phyloP scores from a whole-genome alignment of 2,888 invertebrate genomes.

The Tenthredo amoena region DNA sequence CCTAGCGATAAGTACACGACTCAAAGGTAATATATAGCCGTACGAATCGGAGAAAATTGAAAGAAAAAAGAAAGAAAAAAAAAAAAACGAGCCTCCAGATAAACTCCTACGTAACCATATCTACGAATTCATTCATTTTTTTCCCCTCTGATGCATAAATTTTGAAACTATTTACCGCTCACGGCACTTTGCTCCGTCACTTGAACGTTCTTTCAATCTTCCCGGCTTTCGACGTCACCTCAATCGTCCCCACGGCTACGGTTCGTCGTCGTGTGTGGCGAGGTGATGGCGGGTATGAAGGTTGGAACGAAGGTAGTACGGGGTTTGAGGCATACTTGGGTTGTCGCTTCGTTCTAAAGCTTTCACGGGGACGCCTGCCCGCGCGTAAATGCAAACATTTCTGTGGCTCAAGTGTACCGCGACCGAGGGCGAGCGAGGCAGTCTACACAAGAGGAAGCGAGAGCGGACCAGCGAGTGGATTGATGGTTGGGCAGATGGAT shows the following conservation, averaged over 20 bases:
- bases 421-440: slow-evolving; percentile 22
- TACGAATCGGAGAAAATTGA: background rate
- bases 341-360: slow-evolving; percentile 58
- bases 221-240: slow-evolving; percentile 40
- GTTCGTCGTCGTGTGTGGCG: slow-evolving; percentile 8
- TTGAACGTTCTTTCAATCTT: slow-evolving; percentile 51
- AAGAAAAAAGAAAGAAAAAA: background rate
- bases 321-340: slow-evolving; percentile 54
- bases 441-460: slow-evolving; percentile 23
- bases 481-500: slow-evolving; percentile 59
- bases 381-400: slow-evolving; percentile 71
- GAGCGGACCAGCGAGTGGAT: slow-evolving; percentile 61
- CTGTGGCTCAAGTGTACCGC: slow-evolving; percentile 62
- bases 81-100: background rate
- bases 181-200: slow-evolving; percentile 39
- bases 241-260: slow-evolving; percentile 24
- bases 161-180: slow-evolving; percentile 39
- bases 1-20: background rate
- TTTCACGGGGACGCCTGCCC: slow-evolving; percentile 57
- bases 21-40: background rate
- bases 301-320: slow-evolving; percentile 52
- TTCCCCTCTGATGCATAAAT: background rate
- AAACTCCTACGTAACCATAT: background rate
- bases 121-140: background rate
- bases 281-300: slow-evolving; percentile 15